phyloP scores from a whole-genome alignment of 1,140 invertebrate species.

The Brachionus plicatilis region DNA sequence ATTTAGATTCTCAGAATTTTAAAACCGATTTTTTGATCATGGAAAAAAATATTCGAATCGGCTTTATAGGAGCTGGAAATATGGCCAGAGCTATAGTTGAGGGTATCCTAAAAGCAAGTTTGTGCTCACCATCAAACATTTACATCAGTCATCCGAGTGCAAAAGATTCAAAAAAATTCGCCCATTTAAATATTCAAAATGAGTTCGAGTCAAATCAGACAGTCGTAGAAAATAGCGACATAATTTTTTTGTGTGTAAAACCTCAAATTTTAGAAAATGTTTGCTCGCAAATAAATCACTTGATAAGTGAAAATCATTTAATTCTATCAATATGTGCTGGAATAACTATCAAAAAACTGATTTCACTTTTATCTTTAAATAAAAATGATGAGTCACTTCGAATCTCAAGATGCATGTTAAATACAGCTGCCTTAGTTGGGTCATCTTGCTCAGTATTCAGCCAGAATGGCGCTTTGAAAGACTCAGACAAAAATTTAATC shows the following conservation, averaged over 20 bases:
- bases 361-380: constrained; percentile 71
- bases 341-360: constrained; percentile 77
- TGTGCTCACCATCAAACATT: neutral
- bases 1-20: neutral
- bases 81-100: constrained; percentile 33
- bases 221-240: constrained; percentile 72
- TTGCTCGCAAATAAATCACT: neutral
- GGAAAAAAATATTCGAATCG: constrained; percentile 5
- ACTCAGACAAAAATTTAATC: neutral
- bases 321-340: constrained; percentile 56
- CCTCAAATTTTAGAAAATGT: constrained; percentile 63
- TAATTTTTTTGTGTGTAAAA: constrained; percentile 84
- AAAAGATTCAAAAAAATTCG: neutral
- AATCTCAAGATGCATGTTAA: constrained; percentile 54
- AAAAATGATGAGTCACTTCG: constrained; percentile 66
- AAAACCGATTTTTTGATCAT: neutral
- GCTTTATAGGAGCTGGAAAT: constrained; percentile 40
- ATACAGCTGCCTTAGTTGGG: constrained; percentile 41
- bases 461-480: neutral
- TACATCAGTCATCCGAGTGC: constrained; percentile 29
- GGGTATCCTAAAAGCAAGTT: neutral
- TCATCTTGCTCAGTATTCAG: constrained; percentile 39
- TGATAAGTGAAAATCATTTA: neutral
- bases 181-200: constrained; percentile 56
- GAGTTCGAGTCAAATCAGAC: constrained; percentile 71